Evolutionary conservation across 2,888 invertebrate species (phyloP), one percentile per base, ranked within the genome.

Genomic region (Nemapogon koenigi): DNA sequence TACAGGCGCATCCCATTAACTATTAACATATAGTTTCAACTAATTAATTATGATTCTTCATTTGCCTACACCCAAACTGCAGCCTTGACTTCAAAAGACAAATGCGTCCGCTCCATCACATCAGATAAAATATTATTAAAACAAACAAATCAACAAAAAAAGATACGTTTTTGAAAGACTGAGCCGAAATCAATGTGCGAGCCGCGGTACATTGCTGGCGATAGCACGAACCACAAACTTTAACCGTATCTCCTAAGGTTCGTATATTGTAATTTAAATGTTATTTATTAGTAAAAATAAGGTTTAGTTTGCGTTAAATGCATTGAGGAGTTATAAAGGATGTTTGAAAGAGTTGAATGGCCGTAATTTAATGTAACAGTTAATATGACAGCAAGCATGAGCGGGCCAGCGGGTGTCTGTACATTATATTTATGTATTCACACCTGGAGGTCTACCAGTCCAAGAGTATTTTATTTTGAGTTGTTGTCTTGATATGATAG

Each of bases 281-380:
- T n/a, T n/a, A n/a, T n/a, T n/a, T 22, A 8, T 22, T 22, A 22
- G 11, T 11, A 6, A 11, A 28, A 28, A 28, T 28, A 28, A 13
- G 11, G 28, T 10, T 28, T 28, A 10, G 4, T 28, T 28, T 28
- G 4, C 4, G 11, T 28, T 28, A n/a, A 7, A 7, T 28, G 4
- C 4, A 4, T 6, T 7, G 6, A 22, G 7, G 10, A 8, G 7
- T 22, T 22, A 22, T 7, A 8, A 7, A 6, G 22, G 10, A 22
- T 7, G 10, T 6, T 8, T 22, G 10, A 22, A 8, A 8, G 62
- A 55, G 63, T 67, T 72, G 57, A 50, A 64, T 58, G 64, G 66
- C 60, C 61, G 75, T 78, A 78, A 78, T 78, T 78, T 78, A 78
- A 78, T 72, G 76, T 76, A 72, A 75, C 75, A 78, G 76, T 75